Conservation (phyloP, 2,113 vertebrate species). For the Catharus bicknelli region DNA sequence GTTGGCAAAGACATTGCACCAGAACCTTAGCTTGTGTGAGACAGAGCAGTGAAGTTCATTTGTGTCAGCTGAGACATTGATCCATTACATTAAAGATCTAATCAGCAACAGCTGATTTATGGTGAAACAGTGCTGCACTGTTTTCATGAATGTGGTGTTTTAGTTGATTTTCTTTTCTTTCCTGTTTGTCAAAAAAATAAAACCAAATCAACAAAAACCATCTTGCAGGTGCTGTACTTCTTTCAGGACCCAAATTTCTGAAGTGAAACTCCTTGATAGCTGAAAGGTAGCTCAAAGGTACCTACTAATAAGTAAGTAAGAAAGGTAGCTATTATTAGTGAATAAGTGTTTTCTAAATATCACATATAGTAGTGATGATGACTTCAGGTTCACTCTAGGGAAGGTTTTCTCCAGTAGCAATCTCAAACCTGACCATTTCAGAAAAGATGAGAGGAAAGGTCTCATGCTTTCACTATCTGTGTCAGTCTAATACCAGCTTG, state of each 20-base stretch:
- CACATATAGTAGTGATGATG: not conserved
- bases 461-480: not conserved
- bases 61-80: not conserved
- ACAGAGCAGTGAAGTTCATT: not conserved
- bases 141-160: not conserved
- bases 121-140: not conserved
- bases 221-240: not conserved
- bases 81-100: not conserved
- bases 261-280: not conserved
- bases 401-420: not conserved
- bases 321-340: not conserved
- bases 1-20: not conserved
- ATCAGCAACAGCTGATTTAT: not conserved
- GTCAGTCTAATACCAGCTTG: not conserved
- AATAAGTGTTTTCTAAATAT: not conserved
- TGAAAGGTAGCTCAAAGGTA: not conserved
- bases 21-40: not conserved
- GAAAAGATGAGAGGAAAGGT: not conserved
- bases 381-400: not conserved
- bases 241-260: not conserved
- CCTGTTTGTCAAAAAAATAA: not conserved
- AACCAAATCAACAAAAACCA: not conserved
- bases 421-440: not conserved
- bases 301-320: too few species aligned
- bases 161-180: not conserved